Evolutionary conservation across 2,113 vertebrate species (phyloP).

Genomic region (Apteryx mantelli): DNA sequence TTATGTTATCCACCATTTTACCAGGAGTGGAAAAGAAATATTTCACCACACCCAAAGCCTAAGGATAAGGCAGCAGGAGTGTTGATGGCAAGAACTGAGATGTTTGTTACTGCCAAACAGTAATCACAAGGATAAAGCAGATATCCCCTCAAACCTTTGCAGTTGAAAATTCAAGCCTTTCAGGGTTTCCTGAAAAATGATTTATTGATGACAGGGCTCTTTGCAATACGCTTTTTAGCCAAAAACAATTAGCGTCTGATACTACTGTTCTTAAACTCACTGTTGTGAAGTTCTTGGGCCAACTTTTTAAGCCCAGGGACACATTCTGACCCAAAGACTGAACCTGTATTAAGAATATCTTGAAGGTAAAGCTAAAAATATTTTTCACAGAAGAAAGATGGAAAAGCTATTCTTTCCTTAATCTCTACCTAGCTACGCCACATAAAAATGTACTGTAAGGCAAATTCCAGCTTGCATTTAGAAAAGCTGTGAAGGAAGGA

Average conservation of each 20-base stretch:
- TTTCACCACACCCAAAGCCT: not conserved
- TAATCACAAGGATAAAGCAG: not conserved
- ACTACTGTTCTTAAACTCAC: not conserved
- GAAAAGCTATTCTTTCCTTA: not conserved
- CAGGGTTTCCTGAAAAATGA: not conserved
- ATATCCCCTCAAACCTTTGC: not conserved
- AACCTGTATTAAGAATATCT: not conserved
- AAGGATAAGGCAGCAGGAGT: not conserved
- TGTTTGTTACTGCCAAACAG: not conserved
- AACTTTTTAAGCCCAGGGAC: not conserved
- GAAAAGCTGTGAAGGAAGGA: not conserved
- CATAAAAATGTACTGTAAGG: not conserved
- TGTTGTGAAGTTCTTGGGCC: not conserved
- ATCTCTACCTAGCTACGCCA: not conserved
- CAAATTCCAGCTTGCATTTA: not conserved
- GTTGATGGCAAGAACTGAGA: rapidly evolving
- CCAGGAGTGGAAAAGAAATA: not conserved
- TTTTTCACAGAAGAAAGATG: not conserved
- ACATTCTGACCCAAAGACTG: not conserved
- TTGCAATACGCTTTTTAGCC: not conserved
- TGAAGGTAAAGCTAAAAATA: not conserved
- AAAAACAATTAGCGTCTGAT: not conserved
- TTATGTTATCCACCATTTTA: not conserved
- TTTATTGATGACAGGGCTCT: no score
- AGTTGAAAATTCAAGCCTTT: not conserved